phyloP scores from a whole-genome alignment of 2,797 vertebrate genomes.

The Oophaga sylvatica region DNA sequence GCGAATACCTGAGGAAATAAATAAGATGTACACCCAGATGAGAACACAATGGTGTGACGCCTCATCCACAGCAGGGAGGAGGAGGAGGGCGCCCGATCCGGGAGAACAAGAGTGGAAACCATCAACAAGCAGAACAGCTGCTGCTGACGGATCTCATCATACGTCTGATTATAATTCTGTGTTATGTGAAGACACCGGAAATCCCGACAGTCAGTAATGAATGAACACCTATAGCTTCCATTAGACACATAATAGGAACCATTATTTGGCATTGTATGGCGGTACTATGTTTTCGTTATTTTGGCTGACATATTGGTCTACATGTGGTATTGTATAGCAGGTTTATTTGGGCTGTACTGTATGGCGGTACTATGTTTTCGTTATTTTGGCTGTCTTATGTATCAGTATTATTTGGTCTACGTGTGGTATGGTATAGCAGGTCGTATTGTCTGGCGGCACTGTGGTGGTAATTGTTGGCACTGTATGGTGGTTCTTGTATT shows the following conservation, averaged over 20 bases:
- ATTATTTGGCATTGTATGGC: background rate
- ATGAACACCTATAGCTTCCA: background rate
- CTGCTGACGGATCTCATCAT: background rate
- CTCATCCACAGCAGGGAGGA: background rate
- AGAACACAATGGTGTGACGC: background rate
- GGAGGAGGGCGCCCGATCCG: background rate
- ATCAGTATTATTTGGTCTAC: too few relatives aligned
- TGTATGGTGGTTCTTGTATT: background rate
- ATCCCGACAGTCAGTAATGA: too few relatives aligned
- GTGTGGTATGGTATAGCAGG: background rate
- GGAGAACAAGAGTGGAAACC: background rate
- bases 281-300: background rate
- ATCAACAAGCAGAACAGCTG: background rate
- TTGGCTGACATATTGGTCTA: too few relatives aligned
- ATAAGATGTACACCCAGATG: background rate
- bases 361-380: too few relatives aligned
- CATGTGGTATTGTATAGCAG: background rate
- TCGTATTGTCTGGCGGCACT: background rate
- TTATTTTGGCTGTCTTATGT: too few relatives aligned
- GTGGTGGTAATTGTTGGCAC: background rate
- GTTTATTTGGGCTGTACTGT: background rate
- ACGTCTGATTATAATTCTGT: background rate
- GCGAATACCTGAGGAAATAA: background rate
- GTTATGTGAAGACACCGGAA: too few relatives aligned
- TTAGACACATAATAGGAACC: background rate